Conservation (phyloP, 2,113 vertebrate genomes). For the Chrysemys picta region DNA sequence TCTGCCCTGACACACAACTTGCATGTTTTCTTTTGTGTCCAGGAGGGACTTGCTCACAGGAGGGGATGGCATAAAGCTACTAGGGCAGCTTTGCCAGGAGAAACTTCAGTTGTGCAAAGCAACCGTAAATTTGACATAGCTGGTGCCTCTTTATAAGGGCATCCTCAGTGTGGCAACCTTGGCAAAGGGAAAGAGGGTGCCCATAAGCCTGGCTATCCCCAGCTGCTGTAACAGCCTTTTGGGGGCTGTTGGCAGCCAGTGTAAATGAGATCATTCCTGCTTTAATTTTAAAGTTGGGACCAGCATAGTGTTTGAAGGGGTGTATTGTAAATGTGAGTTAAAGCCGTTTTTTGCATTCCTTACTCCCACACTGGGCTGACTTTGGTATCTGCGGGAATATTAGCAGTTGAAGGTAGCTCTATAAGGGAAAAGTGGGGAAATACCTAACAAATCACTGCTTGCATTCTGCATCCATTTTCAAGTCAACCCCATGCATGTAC, state of each 20-base stretch:
- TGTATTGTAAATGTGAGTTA: not conserved
- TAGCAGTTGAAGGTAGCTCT: not conserved
- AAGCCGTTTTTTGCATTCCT: not conserved
- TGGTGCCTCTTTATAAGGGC: not conserved
- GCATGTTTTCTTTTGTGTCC: not conserved
- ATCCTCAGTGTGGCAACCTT: not conserved
- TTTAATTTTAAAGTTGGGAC: not conserved
- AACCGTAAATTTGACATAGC: not conserved
- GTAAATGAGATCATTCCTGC: not conserved
- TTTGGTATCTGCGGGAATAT: not conserved
- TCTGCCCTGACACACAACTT: not conserved
- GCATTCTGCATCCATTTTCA: not conserved
- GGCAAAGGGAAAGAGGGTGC: not conserved
- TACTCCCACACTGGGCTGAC: not conserved
- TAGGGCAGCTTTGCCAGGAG: not conserved
- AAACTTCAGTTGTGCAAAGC: not conserved
- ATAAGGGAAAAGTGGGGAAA: not conserved
- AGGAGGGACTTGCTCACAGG: not conserved
- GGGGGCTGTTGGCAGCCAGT: not conserved
- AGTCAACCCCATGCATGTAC: not conserved
- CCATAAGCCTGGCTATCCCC: not conserved
- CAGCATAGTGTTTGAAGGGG: not conserved
- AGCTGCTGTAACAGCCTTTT: not conserved
- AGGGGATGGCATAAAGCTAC: not conserved
- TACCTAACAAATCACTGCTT: not conserved